Evolutionary conservation across 2,113 vertebrate species (phyloP).

Genomic region (Catharus bicknelli): DNA sequence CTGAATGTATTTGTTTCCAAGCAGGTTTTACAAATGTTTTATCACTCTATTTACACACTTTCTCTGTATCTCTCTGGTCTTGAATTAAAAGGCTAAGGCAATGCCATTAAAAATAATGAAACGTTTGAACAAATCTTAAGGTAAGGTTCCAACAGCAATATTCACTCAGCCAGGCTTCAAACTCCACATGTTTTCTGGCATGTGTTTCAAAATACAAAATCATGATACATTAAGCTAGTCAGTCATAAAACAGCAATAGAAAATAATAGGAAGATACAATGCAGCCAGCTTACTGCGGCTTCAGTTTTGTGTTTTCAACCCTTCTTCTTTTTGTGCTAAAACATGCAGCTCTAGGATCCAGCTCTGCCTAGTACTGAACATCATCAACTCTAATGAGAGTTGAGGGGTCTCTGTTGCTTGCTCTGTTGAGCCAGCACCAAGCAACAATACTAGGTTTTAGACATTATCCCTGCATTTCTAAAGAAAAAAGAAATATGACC

Average conservation of each 20-base stretch:
- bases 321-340: background rate
- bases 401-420: background rate
- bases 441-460: background rate
- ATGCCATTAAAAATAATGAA: constrained; percentile 16
- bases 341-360: background rate
- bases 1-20: background rate
- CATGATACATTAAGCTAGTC: constrained; percentile 7
- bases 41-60: background rate
- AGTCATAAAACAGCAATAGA: constrained; percentile 23
- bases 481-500: background rate
- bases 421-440: background rate
- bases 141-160: constrained; percentile 52
- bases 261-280: background rate
- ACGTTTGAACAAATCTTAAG: background rate
- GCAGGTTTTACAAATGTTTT: background rate
- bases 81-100: background rate
- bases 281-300: background rate
- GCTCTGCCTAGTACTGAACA: background rate
- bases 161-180: constrained; percentile 17
- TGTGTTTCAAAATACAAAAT: background rate
- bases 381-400: background rate
- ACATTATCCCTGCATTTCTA: background rate
- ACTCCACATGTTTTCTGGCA: constrained; percentile 25
- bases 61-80: background rate
- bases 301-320: background rate